phyloP scores from a whole-genome alignment of 2,113 vertebrate genomes.

The Thryonomys swinderianus region DNA sequence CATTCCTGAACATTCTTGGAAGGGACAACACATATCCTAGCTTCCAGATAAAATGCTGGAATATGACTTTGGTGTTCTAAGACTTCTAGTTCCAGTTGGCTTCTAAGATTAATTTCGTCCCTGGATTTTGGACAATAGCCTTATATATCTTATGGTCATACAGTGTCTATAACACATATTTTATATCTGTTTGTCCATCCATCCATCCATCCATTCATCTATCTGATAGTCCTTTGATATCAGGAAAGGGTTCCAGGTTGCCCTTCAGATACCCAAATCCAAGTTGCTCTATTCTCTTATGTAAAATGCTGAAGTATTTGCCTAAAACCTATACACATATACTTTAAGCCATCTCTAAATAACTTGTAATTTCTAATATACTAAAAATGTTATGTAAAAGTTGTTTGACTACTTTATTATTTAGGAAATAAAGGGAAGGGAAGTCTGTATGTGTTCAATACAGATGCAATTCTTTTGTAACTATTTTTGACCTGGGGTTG shows the following conservation, averaged over 20 bases:
- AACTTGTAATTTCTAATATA: not conserved
- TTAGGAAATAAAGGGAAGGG: not conserved
- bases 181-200: not conserved
- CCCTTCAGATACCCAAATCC: not conserved
- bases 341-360: not conserved
- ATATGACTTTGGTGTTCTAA: not conserved
- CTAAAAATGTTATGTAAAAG: not conserved
- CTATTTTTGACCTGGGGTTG: not conserved
- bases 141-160: not conserved
- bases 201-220: not conserved
- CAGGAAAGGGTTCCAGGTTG: not conserved
- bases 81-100: not conserved
- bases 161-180: not conserved
- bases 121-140: not conserved
- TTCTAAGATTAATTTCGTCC: not conserved
- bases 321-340: not conserved
- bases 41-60: not conserved
- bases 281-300: not conserved
- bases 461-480: not conserved
- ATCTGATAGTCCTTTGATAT: not conserved
- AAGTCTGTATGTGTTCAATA: not conserved
- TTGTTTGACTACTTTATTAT: not conserved
- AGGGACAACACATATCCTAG: not conserved
- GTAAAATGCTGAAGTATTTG: not conserved
- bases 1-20: not conserved